Percentiles rank a stretch among this genome's conserved stretches.
Conservation (phyloP, 2,888 invertebrate genomes). For the Ectemnius cavifrons region DNA sequence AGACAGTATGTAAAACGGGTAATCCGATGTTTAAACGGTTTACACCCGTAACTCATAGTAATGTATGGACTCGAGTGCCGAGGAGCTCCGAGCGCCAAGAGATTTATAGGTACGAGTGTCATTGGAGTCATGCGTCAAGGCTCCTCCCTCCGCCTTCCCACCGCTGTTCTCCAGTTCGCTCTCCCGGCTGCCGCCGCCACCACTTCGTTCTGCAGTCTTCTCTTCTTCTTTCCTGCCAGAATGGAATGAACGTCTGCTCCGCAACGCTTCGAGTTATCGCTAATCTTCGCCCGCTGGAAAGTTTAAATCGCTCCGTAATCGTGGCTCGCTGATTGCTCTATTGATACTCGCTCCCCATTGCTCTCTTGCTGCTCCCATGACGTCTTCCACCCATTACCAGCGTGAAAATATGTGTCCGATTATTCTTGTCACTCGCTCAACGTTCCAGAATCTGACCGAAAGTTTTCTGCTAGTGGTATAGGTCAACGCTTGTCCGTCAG, state of each 20-base stretch:
- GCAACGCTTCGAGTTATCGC: not conserved
- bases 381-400: too few relatives aligned
- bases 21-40: slow-evolving; percentile 77
- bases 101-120: slow-evolving; percentile 76
- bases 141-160: slow-evolving; percentile 36
- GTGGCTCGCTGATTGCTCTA: not conserved
- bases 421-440: too few relatives aligned
- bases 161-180: not conserved
- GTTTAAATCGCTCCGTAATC: not conserved
- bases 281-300: not conserved
- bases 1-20: slow-evolving; percentile 75
- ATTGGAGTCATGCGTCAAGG: slow-evolving; percentile 74
- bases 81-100: slow-evolving; percentile 67
- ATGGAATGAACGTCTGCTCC: not conserved
- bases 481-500: too few relatives aligned
- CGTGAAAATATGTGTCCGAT: too few relatives aligned
- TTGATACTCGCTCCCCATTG: too few relatives aligned
- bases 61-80: slow-evolving; percentile 73
- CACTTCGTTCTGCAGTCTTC: not conserved
- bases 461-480: too few relatives aligned
- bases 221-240: slow-evolving; percentile 5
- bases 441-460: too few relatives aligned
- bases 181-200: slow-evolving; percentile 4
- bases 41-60: slow-evolving; percentile 76
- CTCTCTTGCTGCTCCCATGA: too few relatives aligned